Percentiles rank a stretch among this genome's conserved stretches.
These are phyloP conservation scores for Daboia siamensis DNA, from an alignment of 2,113 vertebrate species.

Conservation along the genomic window DNA sequence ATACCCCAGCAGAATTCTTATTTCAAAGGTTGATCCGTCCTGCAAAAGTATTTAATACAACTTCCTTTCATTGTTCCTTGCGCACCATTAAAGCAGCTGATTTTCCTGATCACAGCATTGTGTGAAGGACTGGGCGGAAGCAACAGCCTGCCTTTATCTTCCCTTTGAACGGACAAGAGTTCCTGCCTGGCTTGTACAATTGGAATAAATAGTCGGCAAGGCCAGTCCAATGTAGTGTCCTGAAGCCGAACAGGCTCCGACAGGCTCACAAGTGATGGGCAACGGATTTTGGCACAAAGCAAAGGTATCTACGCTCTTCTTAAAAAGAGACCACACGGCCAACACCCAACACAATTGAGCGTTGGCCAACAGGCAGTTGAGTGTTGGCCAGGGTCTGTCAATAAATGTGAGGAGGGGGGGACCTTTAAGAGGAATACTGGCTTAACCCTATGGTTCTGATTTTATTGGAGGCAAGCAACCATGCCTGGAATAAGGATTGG, in stretches of 20 bases:
- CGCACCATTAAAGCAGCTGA: constrained; percentile 62
- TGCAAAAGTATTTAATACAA: constrained; percentile 57
- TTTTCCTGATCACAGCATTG: constrained; percentile 65
- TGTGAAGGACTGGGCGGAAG: constrained; percentile 60
- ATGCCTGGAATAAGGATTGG: neutral
- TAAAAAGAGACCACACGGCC: neutral
- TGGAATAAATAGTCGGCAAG: constrained; percentile 44
- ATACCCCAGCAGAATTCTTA: neutral
- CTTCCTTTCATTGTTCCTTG: constrained; percentile 78
- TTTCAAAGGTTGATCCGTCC: constrained; percentile 69
- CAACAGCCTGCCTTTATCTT: constrained; percentile 60
- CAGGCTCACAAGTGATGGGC: constrained; percentile 27
- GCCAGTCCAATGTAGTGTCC: constrained; percentile 33
- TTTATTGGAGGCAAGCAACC: neutral
- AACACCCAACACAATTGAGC: neutral
- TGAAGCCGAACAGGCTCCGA: neutral
- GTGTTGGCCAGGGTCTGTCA: neutral
- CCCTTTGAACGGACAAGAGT: constrained; percentile 60
- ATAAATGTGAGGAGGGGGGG: neutral
- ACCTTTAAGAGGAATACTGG: neutral
- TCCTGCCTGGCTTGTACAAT: constrained; percentile 70
- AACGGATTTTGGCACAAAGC: constrained; percentile 14
- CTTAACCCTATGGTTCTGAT: neutral
- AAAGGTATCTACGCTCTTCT: constrained; percentile 55
- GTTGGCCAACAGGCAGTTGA: no score